Percentiles rank a stretch among this genome's conserved stretches.
These are phyloP conservation scores for Sussaba pulchella DNA, from an alignment of 2,888 invertebrate genomes.

Conservation along the genomic window DNA sequence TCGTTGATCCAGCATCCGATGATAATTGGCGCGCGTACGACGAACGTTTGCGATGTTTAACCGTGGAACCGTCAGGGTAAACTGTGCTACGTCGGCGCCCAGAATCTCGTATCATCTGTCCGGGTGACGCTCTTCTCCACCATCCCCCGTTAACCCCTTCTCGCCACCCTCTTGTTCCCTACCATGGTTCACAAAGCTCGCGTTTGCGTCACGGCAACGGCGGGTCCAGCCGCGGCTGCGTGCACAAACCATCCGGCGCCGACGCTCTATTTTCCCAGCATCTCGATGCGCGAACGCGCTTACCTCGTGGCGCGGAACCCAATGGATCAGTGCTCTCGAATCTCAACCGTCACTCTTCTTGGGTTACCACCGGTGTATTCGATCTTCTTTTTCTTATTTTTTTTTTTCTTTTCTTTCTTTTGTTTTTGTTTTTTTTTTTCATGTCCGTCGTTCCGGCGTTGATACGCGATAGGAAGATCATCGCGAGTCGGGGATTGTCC, in stretches of 20 bases:
- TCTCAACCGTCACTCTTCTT: background rate
- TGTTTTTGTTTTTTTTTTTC: background rate
- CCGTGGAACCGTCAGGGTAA: conserved; percentile 54
- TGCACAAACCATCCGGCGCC: conserved; percentile 56
- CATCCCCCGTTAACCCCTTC: too few relatives aligned
- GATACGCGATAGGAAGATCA: background rate
- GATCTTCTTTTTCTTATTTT: background rate
- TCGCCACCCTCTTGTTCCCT: too few relatives aligned
- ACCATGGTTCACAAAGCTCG: conserved; percentile 47
- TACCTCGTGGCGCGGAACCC: conserved; percentile 20
- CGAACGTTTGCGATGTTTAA: conserved; percentile 23
- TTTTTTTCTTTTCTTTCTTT: background rate
- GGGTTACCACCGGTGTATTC: background rate
- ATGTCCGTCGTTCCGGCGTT: background rate
- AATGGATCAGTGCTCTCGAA: conserved; percentile 8
- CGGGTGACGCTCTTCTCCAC: conserved; percentile 67
- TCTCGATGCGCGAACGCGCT: conserved; percentile 15
- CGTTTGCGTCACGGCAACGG: conserved; percentile 59
- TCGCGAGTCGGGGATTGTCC: background rate
- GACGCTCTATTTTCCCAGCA: conserved; percentile 45
- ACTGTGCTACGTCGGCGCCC: conserved; percentile 66
- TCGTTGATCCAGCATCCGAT: background rate
- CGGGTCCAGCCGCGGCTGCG: conserved; percentile 75
- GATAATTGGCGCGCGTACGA: background rate
- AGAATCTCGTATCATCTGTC: conserved; percentile 68